These are phyloP conservation scores for Echeneis naucrates DNA, from an alignment of 2,797 vertebrate species.

Conservation along the genomic window DNA sequence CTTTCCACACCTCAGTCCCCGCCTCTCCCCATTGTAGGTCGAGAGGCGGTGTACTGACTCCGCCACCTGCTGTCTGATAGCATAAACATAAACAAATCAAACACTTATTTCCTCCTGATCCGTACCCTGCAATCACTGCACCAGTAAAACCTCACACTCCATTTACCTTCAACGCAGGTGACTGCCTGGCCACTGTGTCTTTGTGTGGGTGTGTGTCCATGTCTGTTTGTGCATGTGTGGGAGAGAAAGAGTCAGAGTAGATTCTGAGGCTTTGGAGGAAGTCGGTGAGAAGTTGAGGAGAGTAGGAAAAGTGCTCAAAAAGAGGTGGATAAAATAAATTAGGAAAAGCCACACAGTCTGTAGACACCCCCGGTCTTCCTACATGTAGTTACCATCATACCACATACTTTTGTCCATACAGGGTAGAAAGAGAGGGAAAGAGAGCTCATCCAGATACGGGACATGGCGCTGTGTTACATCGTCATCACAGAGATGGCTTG, in stretches of 20 bases:
- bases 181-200: slow-evolving; percentile 62
- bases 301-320: neutral
- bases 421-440: neutral
- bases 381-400: neutral
- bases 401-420: neutral
- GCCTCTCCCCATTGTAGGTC: slow-evolving; percentile 41
- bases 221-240: neutral
- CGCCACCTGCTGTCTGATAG: slow-evolving; percentile 84
- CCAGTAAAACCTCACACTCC: slow-evolving; percentile 85
- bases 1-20: slow-evolving; percentile 25
- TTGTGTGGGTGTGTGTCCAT: slow-evolving; percentile 8
- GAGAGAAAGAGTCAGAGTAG: neutral
- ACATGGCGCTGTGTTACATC: slow-evolving; percentile 20
- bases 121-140: slow-evolving; percentile 81
- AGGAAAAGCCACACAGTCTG: too few relatives aligned
- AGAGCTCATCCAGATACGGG: slow-evolving; percentile 4
- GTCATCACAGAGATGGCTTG: slow-evolving; percentile 54
- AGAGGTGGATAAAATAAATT: neutral
- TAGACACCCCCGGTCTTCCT: neutral
- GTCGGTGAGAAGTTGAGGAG: neutral
- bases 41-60: slow-evolving; percentile 60
- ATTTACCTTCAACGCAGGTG: slow-evolving; percentile 84
- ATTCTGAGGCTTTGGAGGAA: slow-evolving; percentile 32
- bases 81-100: slow-evolving; percentile 71
- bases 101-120: slow-evolving; percentile 80